These are phyloP conservation scores for Rhinoptilus africanus DNA, from an alignment of 2,113 vertebrate species.

Conservation along the genomic window DNA sequence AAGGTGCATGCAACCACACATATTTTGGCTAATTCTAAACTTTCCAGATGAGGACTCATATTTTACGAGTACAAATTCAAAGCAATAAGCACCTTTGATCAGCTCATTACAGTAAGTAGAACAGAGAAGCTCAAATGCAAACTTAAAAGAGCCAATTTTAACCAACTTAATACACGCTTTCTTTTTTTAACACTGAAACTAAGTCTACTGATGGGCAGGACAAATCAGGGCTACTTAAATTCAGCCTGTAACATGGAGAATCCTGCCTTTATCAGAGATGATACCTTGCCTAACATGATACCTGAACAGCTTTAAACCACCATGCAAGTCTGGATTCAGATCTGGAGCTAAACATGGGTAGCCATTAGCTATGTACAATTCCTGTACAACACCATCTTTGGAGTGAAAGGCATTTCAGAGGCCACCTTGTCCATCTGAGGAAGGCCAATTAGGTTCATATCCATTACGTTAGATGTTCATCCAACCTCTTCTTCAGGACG, in stretches of 20 bases:
- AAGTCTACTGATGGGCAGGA: neutral
- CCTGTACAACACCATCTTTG: too few species aligned
- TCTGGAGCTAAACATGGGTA: neutral
- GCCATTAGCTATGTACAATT: neutral
- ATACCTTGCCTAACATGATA: neutral
- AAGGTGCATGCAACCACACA: neutral
- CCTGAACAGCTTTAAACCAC: neutral
- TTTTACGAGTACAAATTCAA: slow-evolving; percentile 24
- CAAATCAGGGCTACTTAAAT: neutral
- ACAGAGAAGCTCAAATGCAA: neutral
- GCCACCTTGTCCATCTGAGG: neutral
- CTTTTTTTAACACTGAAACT: neutral
- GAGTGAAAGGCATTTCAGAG: neutral
- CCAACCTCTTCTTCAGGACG: neutral
- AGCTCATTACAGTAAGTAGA: neutral
- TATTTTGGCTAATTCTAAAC: neutral
- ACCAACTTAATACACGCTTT: neutral
- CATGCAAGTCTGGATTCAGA: neutral
- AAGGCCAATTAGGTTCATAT: neutral
- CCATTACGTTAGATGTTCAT: neutral
- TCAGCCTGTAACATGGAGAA: neutral
- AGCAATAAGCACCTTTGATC: slow-evolving; percentile 23
- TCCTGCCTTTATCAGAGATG: neutral
- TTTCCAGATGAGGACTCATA: slow-evolving; percentile 15
- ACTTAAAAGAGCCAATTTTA: neutral